A percentile compares a stretch with the other conserved stretches of the same genome.
These are phyloP conservation scores for Drosophila anomalipes DNA, from an alignment of 2,888 invertebrate species.

Conservation along the genomic window DNA sequence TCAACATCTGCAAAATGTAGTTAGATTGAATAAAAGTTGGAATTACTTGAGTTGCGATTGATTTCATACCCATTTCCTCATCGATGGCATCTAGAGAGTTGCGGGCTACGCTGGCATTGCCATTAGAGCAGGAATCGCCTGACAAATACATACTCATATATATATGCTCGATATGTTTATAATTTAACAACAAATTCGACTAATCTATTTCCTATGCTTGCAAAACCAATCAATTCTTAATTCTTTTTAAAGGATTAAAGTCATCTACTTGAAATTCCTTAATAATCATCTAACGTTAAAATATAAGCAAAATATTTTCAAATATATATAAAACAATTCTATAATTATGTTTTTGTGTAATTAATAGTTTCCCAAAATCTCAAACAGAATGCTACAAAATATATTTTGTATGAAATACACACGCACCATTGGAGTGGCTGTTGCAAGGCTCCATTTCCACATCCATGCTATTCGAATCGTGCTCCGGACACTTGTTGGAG, in stretches of 20 bases:
- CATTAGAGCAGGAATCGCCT: slow-evolving; percentile 85
- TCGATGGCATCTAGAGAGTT: slow-evolving; percentile 87
- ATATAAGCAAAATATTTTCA: not conserved
- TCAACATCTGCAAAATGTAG: slow-evolving; percentile 81
- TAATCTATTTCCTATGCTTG: not conserved
- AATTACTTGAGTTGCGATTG: not conserved
- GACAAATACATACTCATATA: slow-evolving; percentile 20
- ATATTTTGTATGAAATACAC: not conserved
- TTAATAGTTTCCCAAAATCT: not conserved
- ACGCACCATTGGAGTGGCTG: slow-evolving; percentile 84
- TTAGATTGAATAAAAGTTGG: not conserved
- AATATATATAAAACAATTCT: not conserved
- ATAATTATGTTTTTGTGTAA: not conserved
- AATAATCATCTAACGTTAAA: not conserved
- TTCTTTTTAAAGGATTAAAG: not conserved
- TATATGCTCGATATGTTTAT: not conserved
- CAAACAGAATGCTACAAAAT: not conserved
- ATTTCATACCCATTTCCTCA: slow-evolving; percentile 89
- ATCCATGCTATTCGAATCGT: slow-evolving; percentile 83
- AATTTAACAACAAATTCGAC: not conserved
- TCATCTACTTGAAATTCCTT: too few relatives aligned
- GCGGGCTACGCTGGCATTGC: slow-evolving; percentile 86
- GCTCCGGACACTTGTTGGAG: slow-evolving; percentile 81
- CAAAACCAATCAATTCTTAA: not conserved
- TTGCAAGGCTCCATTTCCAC: slow-evolving; percentile 86